Evolutionary conservation across 1,140 invertebrate genomes (phyloP).

Genomic region (Meloidogyne floridensis): DNA sequence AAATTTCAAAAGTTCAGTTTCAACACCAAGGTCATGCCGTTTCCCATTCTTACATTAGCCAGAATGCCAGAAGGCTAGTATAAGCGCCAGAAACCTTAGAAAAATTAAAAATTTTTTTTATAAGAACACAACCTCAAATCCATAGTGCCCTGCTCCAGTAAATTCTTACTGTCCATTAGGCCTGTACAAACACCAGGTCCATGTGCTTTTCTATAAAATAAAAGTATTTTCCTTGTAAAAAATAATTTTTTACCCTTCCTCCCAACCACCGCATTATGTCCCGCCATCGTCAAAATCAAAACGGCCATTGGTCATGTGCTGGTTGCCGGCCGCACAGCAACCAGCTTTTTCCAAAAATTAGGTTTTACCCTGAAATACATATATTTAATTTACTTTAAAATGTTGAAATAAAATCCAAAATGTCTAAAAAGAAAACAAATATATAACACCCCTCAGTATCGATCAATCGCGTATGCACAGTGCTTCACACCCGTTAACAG

Average conservation of each 20-base stretch:
- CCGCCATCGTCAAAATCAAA: slow-evolving; percentile 99
- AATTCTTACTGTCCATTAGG: slow-evolving; percentile 97
- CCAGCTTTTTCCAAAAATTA: too few species aligned
- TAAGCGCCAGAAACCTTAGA: slow-evolving; percentile 93
- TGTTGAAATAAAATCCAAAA: too few species aligned
- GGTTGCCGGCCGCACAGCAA: background rate
- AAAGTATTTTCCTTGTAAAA: background rate
- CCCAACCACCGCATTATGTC: slow-evolving; percentile 98
- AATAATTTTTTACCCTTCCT: slow-evolving; percentile 75
- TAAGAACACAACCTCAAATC: slow-evolving; percentile 96
- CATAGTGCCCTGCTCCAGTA: slow-evolving; percentile 96
- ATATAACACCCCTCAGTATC: too few species aligned
- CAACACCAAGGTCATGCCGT: slow-evolving; percentile 93
- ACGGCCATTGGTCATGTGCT: slow-evolving; percentile 81
- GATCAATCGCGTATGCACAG: too few species aligned
- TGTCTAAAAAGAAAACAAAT: too few species aligned
- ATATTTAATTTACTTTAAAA: too few species aligned
- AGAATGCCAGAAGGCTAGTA: slow-evolving; percentile 91
- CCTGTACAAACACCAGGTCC: slow-evolving; percentile 94
- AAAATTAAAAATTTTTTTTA: background rate
- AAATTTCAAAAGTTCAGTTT: slow-evolving; percentile 91
- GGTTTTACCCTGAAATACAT: too few species aligned
- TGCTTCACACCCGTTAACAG: too few species aligned
- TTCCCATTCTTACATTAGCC: slow-evolving; percentile 99
- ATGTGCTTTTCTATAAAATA: slow-evolving; percentile 75